Evolutionary conservation across 2,113 vertebrate species (phyloP).

Genomic region (Loxodonta africana): DNA sequence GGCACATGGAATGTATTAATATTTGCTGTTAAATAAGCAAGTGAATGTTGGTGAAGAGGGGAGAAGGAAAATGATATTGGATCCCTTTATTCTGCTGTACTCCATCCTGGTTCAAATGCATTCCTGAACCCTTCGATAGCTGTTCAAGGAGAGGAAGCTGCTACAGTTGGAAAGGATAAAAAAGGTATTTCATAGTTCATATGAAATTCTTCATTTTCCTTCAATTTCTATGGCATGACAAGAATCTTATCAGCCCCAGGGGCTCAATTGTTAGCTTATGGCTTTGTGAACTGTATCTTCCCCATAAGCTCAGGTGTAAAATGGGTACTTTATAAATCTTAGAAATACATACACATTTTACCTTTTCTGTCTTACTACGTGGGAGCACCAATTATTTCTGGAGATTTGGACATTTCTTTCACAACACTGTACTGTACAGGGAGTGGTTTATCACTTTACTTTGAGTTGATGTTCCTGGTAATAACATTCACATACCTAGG

Average conservation of each 20-base stretch:
- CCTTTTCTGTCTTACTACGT: conserved; percentile 70
- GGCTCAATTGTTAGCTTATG: conserved; percentile 62
- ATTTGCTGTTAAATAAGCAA: conserved; percentile 23
- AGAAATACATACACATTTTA: conserved; percentile 69
- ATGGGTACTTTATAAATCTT: conserved; percentile 62
- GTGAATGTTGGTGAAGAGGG: background rate
- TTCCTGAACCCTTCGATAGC: background rate
- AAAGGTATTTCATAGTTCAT: background rate
- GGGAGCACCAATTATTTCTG: conserved; percentile 65
- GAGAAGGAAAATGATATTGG: background rate
- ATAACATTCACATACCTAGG: conserved; percentile 74
- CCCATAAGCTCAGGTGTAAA: conserved; percentile 61
- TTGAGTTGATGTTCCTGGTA: conserved; percentile 78
- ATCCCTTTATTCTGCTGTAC: conserved; percentile 33
- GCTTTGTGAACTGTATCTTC: conserved; percentile 55
- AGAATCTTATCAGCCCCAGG: conserved; percentile 49
- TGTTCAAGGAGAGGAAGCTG: conserved; percentile 23
- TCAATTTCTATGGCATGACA: conserved; percentile 36
- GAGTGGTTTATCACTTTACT: conserved; percentile 80
- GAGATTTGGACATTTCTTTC: conserved; percentile 72
- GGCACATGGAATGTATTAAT: background rate
- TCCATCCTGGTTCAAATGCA: conserved; percentile 46
- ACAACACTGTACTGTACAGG: conserved; percentile 62
- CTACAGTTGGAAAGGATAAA: background rate
- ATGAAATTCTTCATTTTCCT: conserved; percentile 47